These are phyloP conservation scores for Spicauda simplicius DNA, from an alignment of 2,888 invertebrate species.

Conservation along the genomic window DNA sequence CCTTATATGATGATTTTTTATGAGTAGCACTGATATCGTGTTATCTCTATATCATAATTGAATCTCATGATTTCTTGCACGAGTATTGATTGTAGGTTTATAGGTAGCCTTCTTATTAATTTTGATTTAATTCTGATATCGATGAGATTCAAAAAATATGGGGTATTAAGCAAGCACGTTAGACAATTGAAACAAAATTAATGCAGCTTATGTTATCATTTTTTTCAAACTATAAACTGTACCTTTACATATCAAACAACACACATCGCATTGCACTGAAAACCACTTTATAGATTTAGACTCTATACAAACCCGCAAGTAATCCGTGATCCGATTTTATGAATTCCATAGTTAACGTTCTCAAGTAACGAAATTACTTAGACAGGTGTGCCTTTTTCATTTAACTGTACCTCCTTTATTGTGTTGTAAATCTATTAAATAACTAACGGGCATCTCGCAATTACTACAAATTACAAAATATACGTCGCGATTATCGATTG, in stretches of 20 bases:
- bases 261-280: too few species aligned
- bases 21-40: not conserved
- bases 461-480: not conserved
- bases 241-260: too few species aligned
- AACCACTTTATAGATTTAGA: too few species aligned
- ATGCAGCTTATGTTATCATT: too few species aligned
- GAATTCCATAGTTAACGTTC: not conserved
- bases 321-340: not conserved
- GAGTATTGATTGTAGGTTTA: not conserved
- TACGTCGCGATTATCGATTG: not conserved
- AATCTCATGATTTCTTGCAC: not conserved
- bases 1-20: not conserved
- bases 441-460: not conserved
- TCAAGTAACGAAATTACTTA: constrained; percentile 11
- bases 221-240: too few species aligned
- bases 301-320: not conserved
- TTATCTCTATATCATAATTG: not conserved
- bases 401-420: not conserved
- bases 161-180: too few species aligned
- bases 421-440: not conserved
- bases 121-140: too few species aligned
- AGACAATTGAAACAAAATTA: too few species aligned
- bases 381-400: constrained; percentile 21
- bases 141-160: too few species aligned
- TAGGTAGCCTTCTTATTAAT: too few species aligned